phyloP scores from a whole-genome alignment of 2,113 vertebrate species.

The Haemorhous mexicanus region DNA sequence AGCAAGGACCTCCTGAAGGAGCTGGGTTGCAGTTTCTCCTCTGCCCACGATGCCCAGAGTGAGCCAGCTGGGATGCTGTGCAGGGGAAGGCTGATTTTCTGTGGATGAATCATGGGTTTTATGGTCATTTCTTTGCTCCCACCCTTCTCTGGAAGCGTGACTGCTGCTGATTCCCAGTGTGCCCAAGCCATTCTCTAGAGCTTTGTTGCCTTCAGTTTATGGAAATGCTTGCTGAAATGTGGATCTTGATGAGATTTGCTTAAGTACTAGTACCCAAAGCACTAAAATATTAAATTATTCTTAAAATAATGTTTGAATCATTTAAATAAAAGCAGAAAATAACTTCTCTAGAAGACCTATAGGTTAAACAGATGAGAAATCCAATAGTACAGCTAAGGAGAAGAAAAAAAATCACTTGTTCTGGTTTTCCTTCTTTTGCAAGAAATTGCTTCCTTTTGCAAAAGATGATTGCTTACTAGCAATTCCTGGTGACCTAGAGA shows the following conservation, averaged over 20 bases:
- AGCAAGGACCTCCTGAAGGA: background rate
- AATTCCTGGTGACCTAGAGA: background rate
- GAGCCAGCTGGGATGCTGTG: background rate
- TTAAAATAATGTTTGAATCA: background rate
- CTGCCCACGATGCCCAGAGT: background rate
- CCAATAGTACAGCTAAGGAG: background rate
- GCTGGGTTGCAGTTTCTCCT: background rate
- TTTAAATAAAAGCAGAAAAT: background rate
- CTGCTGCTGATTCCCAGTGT: background rate
- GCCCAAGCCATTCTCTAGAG: background rate
- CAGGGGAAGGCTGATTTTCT: background rate
- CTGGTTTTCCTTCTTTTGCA: background rate
- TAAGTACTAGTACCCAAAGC: background rate
- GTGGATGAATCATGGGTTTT: background rate
- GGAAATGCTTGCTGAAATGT: background rate
- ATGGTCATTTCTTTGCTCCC: background rate
- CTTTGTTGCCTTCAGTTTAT: background rate
- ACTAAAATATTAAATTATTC: background rate
- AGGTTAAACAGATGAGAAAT: background rate
- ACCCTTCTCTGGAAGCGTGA: fast-evolving
- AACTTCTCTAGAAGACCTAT: background rate
- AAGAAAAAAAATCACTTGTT: background rate
- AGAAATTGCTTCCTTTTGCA: background rate
- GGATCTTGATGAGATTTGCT: background rate
- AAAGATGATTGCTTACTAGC: background rate